Conservation (phyloP, 2,797 vertebrate species). For the Poliocrania exsul region DNA sequence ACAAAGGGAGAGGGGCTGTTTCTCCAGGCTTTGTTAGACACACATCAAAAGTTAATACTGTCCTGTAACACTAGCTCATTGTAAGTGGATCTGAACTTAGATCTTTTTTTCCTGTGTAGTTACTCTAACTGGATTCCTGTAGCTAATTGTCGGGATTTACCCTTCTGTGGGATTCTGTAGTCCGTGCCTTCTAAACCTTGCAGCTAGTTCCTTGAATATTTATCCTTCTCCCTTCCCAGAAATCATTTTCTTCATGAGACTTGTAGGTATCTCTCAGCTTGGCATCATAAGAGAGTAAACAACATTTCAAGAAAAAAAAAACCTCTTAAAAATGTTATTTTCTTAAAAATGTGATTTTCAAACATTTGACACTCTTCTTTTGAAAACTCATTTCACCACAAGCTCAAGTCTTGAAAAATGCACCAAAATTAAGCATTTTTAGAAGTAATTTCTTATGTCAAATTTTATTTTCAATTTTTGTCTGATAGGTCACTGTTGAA, state of each 20-base stretch:
- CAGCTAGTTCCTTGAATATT: not conserved
- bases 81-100: not conserved
- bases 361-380: not conserved
- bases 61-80: not conserved
- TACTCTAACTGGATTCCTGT: not conserved
- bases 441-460: not conserved
- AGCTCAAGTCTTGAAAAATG: not conserved
- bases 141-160: not conserved
- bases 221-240: not conserved
- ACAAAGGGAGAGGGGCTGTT: not conserved
- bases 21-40: not conserved
- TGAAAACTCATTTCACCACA: not conserved
- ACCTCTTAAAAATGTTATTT: not conserved
- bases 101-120: not conserved
- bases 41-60: not conserved
- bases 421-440: not conserved
- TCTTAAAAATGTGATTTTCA: not conserved
- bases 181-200: not conserved
- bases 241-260: not conserved
- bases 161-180: not conserved
- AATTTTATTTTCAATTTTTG: not conserved
- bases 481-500: not conserved
- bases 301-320: not conserved
- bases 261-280: not conserved
- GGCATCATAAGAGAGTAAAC: not conserved